Percentiles rank a stretch among this genome's conserved stretches.
Evolutionary conservation across 23 tunicate genomes (phyloP).

Genomic region (Trididemnum clinides): DNA sequence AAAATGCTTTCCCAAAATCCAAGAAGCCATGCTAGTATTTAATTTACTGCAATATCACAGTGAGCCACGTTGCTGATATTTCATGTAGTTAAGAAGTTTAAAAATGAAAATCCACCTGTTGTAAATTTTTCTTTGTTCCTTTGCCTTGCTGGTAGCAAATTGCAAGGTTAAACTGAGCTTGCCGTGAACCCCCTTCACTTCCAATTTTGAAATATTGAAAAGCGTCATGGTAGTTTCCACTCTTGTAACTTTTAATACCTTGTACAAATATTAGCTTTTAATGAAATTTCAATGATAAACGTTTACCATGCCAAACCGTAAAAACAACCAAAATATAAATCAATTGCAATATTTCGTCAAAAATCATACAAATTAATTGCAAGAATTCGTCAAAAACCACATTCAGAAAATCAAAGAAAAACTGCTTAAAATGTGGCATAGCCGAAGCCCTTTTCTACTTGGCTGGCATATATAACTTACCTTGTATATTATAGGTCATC

Average conservation of each 20-base stretch:
- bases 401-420: not conserved
- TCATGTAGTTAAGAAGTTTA: too few species aligned
- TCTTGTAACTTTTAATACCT: conserved; percentile 34
- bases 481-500: conserved; percentile 53
- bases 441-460: too few species aligned
- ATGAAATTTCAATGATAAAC: not conserved
- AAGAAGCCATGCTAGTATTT: too few species aligned
- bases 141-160: conserved; percentile 51
- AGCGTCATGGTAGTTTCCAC: conserved; percentile 22
- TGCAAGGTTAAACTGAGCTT: conserved; percentile 53
- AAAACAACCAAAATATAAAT: not conserved
- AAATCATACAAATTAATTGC: not conserved
- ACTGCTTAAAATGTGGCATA: too few species aligned
- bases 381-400: not conserved
- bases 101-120: conserved; percentile 7
- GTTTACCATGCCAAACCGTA: not conserved
- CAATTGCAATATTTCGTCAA: not conserved
- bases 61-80: too few species aligned
- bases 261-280: too few species aligned
- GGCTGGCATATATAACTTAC: not conserved
- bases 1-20: too few species aligned
- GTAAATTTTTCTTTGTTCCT: conserved; percentile 36
- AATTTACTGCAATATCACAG: too few species aligned
- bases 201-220: conserved; percentile 38
- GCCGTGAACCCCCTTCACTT: conserved; percentile 32